phyloP scores from a whole-genome alignment of 2,797 vertebrate species.

The Brotula barbata region DNA sequence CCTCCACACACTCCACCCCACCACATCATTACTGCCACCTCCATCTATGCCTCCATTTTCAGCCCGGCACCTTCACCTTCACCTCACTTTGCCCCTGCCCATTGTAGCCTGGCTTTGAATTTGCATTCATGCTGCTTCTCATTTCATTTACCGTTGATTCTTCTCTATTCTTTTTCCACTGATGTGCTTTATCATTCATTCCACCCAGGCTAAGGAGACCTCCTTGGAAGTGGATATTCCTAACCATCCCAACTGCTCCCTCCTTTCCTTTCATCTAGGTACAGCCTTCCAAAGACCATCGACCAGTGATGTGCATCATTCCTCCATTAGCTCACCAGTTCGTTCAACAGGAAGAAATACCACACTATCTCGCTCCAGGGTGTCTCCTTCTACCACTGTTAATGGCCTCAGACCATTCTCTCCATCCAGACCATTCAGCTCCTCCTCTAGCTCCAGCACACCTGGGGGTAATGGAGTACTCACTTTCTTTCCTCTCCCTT shows the following conservation, averaged over 20 bases:
- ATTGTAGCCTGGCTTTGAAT: conserved; percentile 40
- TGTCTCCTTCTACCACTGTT: conserved; percentile 49
- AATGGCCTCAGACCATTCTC: conserved; percentile 49
- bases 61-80: conserved; percentile 53
- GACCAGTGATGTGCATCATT: conserved; percentile 55
- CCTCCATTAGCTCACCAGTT: conserved; percentile 64
- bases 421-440: conserved; percentile 63
- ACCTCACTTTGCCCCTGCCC: conserved; percentile 52
- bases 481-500: conserved; percentile 21
- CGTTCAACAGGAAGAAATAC: conserved; percentile 56
- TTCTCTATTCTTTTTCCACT: conserved; percentile 45
- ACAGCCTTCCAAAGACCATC: conserved; percentile 43
- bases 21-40: conserved; percentile 56
- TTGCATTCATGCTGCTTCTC: conserved; percentile 49
- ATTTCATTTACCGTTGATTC: conserved; percentile 62
- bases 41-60: conserved; percentile 64
- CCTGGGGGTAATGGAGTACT: conserved; percentile 69
- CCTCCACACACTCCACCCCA: conserved; percentile 43
- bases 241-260: conserved; percentile 43
- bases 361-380: conserved; percentile 37
- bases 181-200: conserved; percentile 53
- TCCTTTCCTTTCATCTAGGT: conserved; percentile 72
- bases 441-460: conserved; percentile 65
- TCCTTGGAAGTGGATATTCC: conserved; percentile 26
- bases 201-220: conserved; percentile 55